Percentiles rank a stretch among this genome's conserved stretches.
Conservation (phyloP, 2,888 invertebrate genomes). For the Conistra vaccinii region DNA sequence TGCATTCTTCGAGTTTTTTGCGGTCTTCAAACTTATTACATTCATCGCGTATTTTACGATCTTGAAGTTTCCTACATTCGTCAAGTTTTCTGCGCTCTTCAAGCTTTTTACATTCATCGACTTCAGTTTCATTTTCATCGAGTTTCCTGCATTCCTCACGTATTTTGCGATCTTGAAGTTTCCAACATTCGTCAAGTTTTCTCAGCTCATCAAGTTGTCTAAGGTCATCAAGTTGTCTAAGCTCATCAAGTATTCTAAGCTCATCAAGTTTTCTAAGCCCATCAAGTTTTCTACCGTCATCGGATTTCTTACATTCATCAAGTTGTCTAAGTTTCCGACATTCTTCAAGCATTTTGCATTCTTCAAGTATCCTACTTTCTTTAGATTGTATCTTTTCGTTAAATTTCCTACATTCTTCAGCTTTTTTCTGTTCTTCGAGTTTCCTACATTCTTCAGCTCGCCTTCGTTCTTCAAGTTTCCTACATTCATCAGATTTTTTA, state of each 20-base stretch:
- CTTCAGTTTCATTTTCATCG: not conserved
- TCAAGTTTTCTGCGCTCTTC: not conserved
- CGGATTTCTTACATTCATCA: not conserved
- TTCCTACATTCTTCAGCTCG: not conserved
- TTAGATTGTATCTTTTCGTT: not conserved
- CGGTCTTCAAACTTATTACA: not conserved
- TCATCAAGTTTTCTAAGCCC: not conserved
- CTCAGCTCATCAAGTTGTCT: not conserved
- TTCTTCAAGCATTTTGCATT: conserved; percentile 9
- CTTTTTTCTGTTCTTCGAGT: not conserved
- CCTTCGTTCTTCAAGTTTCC: not conserved
- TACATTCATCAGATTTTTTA: not conserved
- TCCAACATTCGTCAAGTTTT: too few species aligned
- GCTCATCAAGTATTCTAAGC: not conserved
- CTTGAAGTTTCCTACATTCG: not conserved
- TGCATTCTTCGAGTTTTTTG: not conserved
- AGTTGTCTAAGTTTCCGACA: not conserved
- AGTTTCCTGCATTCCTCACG: not conserved
- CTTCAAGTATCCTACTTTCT: not conserved
- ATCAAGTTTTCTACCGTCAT: not conserved
- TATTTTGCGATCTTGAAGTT: conserved; percentile 6
- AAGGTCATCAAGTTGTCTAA: not conserved
- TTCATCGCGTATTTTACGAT: not conserved
- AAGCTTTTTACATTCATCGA: conserved; percentile 4
- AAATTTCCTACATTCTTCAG: not conserved